These are phyloP conservation scores for Redunca redunca DNA, from an alignment of 2,113 vertebrate genomes.

Conservation along the genomic window DNA sequence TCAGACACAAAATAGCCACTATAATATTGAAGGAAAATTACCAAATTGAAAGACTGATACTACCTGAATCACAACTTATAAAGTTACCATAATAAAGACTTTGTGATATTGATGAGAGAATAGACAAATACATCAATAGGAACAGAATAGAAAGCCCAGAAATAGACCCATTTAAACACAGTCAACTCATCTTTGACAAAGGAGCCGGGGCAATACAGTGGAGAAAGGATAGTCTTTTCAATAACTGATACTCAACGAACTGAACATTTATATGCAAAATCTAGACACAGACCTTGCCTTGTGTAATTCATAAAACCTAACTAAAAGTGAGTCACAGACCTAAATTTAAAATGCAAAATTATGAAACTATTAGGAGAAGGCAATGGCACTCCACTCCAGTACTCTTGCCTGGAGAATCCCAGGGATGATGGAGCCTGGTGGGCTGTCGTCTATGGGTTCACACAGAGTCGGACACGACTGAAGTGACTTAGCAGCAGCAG, in stretches of 20 bases:
- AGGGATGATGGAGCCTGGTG: too few relatives aligned
- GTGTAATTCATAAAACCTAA: neutral
- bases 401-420: too few relatives aligned
- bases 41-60: neutral
- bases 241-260: neutral
- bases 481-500: too few relatives aligned
- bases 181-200: neutral
- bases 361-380: neutral
- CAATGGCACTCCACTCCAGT: too few relatives aligned
- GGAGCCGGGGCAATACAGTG: neutral
- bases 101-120: neutral
- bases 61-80: neutral
- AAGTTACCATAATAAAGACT: neutral
- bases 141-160: neutral
- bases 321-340: neutral
- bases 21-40: neutral
- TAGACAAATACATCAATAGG: neutral
- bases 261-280: neutral
- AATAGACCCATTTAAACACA: neutral
- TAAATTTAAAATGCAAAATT: neutral
- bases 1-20: neutral
- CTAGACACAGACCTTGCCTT: neutral
- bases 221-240: neutral
- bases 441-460: accelerated
- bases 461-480: too few relatives aligned